A percentile compares a stretch with the other conserved stretches of the same genome.
Conservation (phyloP, 2,797 vertebrate genomes). For the Orientallactaga sibirica region DNA sequence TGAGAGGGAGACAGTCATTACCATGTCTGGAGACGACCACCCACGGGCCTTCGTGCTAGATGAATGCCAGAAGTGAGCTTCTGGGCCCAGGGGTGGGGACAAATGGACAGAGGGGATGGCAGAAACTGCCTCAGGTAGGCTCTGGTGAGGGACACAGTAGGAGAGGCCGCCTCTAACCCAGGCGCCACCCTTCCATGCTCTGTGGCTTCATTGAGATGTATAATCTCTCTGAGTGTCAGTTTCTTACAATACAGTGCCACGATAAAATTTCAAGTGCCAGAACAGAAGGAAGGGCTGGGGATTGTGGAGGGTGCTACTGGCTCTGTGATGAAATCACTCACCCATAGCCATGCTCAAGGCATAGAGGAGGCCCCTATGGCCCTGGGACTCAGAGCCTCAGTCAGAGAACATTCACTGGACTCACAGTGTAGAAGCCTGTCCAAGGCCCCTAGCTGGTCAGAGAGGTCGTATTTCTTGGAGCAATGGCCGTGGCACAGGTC, state of each 20-base stretch:
- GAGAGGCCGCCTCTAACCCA: not conserved
- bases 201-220: not conserved
- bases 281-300: not conserved
- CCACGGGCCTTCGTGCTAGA: slow-evolving; percentile 98
- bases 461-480: not conserved
- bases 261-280: not conserved
- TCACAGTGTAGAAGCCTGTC: not conserved
- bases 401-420: not conserved
- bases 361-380: not conserved
- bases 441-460: not conserved
- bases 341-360: not conserved
- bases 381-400: not conserved
- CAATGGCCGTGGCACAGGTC: not conserved
- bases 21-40: slow-evolving; percentile 98
- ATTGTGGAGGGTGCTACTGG: not conserved
- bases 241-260: not conserved
- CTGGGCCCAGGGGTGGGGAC: not conserved
- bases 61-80: slow-evolving; percentile 97
- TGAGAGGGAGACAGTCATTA: slow-evolving; percentile 97
- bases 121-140: not conserved
- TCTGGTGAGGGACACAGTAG: not conserved
- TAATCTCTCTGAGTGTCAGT: not conserved
- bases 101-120: not conserved
- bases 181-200: not conserved
- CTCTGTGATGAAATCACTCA: not conserved